Conservation (phyloP, 2,113 vertebrate genomes). For the Catharus bicknelli region DNA sequence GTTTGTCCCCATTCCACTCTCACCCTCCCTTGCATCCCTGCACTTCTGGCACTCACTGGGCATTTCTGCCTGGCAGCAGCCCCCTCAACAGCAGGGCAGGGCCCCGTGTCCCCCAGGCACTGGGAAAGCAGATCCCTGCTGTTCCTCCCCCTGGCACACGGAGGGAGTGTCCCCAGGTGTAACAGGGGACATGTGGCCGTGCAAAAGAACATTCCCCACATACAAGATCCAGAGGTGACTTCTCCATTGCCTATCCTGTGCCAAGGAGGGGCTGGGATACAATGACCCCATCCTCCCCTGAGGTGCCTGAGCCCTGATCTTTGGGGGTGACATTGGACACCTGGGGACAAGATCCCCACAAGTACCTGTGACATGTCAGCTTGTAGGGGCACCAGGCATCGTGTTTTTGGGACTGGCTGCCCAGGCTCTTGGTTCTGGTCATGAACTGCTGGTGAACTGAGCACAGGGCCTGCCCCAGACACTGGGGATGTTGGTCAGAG, state of each 20-base stretch:
- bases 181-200: background rate
- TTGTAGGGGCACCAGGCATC: rapidly evolving
- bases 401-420: background rate
- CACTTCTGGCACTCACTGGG: background rate
- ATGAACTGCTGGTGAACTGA: background rate
- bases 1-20: background rate
- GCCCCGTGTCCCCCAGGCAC: rapidly evolving
- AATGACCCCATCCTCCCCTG: rapidly evolving
- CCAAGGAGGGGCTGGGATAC: background rate
- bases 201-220: background rate
- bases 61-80: background rate
- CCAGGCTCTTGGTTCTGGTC: rapidly evolving
- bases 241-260: rapidly evolving
- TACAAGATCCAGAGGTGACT: background rate
- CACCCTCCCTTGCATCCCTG: background rate
- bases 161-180: background rate
- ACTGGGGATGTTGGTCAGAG: background rate
- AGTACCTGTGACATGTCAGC: rapidly evolving
- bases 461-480: background rate
- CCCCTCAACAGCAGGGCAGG: background rate
- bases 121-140: rapidly evolving
- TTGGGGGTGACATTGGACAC: rapidly evolving
- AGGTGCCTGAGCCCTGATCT: background rate
- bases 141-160: rapidly evolving
- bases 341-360: background rate